phyloP scores from a whole-genome alignment of 2,888 invertebrate species.

The Subacronicta megacephala region DNA sequence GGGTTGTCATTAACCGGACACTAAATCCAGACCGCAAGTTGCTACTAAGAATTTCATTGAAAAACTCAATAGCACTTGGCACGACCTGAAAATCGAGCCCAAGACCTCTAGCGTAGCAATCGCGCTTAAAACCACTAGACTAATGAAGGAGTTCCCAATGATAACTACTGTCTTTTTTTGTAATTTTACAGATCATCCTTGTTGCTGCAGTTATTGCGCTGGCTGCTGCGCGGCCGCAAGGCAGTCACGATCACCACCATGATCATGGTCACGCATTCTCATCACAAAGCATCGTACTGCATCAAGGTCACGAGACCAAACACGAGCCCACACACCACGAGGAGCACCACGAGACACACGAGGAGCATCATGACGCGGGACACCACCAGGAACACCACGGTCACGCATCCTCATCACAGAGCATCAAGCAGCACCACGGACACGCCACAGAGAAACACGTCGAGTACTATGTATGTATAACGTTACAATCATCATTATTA shows the following conservation, averaged over 20 bases:
- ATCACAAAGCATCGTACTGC: conserved; percentile 67
- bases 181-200: conserved; percentile 3
- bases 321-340: conserved; percentile 15
- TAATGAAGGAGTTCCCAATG: no score
- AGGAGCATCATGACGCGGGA: conserved; percentile 13
- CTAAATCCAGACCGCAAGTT: no score
- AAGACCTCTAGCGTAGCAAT: no score
- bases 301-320: conserved; percentile 54
- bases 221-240: conserved; percentile 46
- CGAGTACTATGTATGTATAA: conserved; percentile 62
- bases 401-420: conserved; percentile 46
- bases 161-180: no score
- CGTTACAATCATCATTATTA: fast-evolving
- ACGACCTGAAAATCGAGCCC: no score
- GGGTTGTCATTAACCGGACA: no score
- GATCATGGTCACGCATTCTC: conserved; percentile 57
- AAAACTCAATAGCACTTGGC: no score
- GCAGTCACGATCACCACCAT: conserved; percentile 34
- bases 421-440: conserved; percentile 58
- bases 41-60: no score
- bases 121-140: no score
- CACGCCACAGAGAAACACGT: conserved; percentile 52
- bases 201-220: conserved; percentile 21
- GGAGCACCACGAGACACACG: conserved; percentile 11
- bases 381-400: conserved; percentile 2